These are phyloP conservation scores for Eubasilissa splendida DNA, from an alignment of 2,888 invertebrate genomes.

Conservation along the genomic window DNA sequence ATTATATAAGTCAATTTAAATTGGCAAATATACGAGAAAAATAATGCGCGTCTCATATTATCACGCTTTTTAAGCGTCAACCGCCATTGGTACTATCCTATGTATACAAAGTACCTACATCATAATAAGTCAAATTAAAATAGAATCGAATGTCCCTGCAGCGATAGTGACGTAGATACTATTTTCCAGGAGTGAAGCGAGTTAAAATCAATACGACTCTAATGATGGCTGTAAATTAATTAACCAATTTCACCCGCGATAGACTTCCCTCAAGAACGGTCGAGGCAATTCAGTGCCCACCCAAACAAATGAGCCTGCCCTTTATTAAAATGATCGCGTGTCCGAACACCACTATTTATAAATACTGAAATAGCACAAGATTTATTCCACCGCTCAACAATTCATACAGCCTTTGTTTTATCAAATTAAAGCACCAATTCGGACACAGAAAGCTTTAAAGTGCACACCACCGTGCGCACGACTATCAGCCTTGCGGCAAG, in stretches of 20 bases:
- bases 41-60: no score
- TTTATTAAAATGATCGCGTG: conserved; percentile 43
- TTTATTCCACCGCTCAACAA: conserved; percentile 48
- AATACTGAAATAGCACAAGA: conserved; percentile 49
- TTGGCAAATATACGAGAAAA: no score
- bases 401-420: conserved; percentile 50
- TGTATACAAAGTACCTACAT: no score
- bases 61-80: no score
- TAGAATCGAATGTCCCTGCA: no score
- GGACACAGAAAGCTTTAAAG: conserved; percentile 14
- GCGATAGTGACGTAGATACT: no score
- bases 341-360: conserved; percentile 35
- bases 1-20: no score
- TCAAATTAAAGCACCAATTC: conserved; percentile 40
- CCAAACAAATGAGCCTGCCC: conserved; percentile 19
- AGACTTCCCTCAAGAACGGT: background rate
- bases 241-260: conserved; percentile 27
- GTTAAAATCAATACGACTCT: background rate
- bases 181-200: no score
- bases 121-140: no score
- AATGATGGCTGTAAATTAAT: conserved; percentile 22
- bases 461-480: background rate
- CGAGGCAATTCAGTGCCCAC: background rate
- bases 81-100: no score
- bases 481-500: background rate